Base-by-base conservation (phyloP, 2,888 invertebrate genomes). In the Cheilosia variabilis region DNA sequence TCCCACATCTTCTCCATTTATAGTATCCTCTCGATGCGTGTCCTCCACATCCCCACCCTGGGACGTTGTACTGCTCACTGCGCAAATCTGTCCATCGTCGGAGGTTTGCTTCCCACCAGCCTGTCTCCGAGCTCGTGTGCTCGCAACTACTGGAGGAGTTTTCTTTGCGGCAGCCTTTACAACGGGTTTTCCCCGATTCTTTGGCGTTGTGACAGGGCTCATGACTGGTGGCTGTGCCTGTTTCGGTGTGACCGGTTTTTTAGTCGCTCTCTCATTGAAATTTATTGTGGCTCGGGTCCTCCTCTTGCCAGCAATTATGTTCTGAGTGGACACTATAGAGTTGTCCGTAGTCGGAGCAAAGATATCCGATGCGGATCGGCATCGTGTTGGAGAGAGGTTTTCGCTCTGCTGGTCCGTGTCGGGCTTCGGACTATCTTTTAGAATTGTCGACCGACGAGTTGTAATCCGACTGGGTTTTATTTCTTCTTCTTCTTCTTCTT, bases 271-370 rank as follows among this genome's bases (percentile, higher is more conserved):
- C 24, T 91, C 91, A 66, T 91, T 91, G 4, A 91, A 87, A 5
- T 90, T 90, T 0, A 88, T 78, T 0, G 88, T 87, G 0, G 88
- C 77, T 0, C 91, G 89, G 0, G 91, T 90, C 0, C 90, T 88
- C 0, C 91, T 87, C 63, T 91, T 92, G 1, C 92, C 92, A 0
- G 82, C 79, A 7, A 92, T 89, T 7, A 92, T 92, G 69, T 92
- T 92, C 41, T 92, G 91, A 0, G 90, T 90, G 3, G 92, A 92
- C 0, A 92, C 89, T 15, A 89, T 88, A 13, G 91, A 91, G 34
- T 90, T 91, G 52, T 91, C 92, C 13, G 66, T 86, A 1, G 76
- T 57, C 37, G 86, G 86, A 1, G 68, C 31, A 13, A 87, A 78
- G 7, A 87, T 77, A 37, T 80, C 80, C 1, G 72, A 63, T 7